Evolutionary conservation across 2,113 vertebrate species (phyloP), one percentile per base, ranked within the genome.

Genomic region (Cynoglossus semilaevis): DNA sequence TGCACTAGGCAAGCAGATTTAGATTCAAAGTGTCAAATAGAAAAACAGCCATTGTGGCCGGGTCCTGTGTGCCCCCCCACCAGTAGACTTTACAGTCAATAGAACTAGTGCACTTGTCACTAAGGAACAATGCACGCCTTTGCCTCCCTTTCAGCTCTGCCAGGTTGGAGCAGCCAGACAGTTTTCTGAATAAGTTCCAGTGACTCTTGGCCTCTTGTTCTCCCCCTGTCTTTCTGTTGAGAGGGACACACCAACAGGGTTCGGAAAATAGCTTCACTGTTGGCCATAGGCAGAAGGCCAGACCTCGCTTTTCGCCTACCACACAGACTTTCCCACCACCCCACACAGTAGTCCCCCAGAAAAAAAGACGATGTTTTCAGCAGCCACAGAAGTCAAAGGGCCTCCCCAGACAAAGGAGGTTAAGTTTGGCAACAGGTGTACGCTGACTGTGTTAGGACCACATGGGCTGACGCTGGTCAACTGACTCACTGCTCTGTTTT

Each of bases 71-170:
- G 55, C 73, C 77, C 80, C 77, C 71, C 74, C 74, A 74, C 74
- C 83, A 84, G 80, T 88, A 84, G 88, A 88, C 90, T 90, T 89
- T 90, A 91, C 88, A 88, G 88, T 90, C 89, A 91, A 91, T 92
- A 90, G 90, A 89, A 83, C 87, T 84, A 86, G 90, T 88, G 82
- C 88, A 91, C 91, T 91, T 91, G 88, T 92, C 89, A 91, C 72
- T 36, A 47, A 66, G 76, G 81, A 73, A 91, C 89, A 91, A 91
- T 86, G 87, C 75, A 35, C 48, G 79, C 73, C 76, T 87, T 87
- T 90, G 63, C 85, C 82, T 85, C 71, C 76, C 75, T 88, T 89
- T 89, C 84, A 90, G 76, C 62, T 72, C 76, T 35, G 77, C 74
- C 73, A 76, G 84, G 85, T 87, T 88, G 75, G 59, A 87, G 82